Evolutionary conservation across 64 coral and sea anemone genomes (phyloP).

Genomic region (Stichodactyla mertensii): DNA sequence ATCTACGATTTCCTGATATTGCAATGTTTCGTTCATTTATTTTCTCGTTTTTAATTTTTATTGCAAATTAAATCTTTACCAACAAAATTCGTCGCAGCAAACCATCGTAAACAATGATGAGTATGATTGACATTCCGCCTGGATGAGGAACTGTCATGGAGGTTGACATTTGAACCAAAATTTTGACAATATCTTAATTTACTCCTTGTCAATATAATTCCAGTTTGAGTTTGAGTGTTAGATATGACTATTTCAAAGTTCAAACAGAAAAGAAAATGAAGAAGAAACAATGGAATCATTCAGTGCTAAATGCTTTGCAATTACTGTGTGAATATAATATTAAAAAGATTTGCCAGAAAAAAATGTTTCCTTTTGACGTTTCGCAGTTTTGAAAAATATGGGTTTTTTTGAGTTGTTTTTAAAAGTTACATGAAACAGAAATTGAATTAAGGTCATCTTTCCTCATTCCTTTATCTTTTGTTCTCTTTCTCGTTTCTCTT

Average conservation of each 20-base stretch:
- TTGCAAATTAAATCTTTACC: not conserved
- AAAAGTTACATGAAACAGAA: too few species aligned
- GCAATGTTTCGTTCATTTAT: not conserved
- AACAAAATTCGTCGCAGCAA: not conserved
- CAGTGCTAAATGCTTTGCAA: not conserved
- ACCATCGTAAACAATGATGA: not conserved
- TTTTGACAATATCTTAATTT: not conserved
- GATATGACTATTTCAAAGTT: not conserved
- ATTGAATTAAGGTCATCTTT: too few species aligned
- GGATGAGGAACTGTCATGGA: not conserved
- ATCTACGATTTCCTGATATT: not conserved
- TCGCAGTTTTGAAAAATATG: too few species aligned
- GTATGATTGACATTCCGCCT: not conserved
- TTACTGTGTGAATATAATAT: not conserved
- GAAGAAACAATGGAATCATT: not conserved
- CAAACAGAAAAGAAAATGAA: not conserved
- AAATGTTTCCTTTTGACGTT: too few species aligned
- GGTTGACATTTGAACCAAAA: not conserved
- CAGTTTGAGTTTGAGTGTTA: not conserved
- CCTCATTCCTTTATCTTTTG: not conserved
- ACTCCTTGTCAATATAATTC: not conserved
- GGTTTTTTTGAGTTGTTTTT: too few species aligned
- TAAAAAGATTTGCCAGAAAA: too few species aligned
- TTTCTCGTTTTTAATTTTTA: not conserved
- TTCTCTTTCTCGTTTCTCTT: not conserved